Conservation (phyloP, 1,140 invertebrate genomes). For the Leptestheria dahalacensis region DNA sequence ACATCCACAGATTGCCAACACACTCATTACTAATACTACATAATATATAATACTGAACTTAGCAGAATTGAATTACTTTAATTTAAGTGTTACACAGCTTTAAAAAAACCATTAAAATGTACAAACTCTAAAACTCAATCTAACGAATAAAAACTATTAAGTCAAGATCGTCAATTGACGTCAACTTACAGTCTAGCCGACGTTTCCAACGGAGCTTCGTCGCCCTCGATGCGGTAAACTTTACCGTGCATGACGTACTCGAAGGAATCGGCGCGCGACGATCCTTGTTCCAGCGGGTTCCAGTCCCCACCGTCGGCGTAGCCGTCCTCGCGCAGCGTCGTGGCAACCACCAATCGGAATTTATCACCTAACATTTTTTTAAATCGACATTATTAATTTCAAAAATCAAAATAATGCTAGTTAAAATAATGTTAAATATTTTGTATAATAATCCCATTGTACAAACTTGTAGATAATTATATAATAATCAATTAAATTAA, state of each 20-base stretch:
- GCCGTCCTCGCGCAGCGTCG: constrained; percentile 88
- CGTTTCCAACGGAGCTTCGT: constrained; percentile 77
- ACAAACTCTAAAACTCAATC: too few species aligned
- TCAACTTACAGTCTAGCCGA: constrained; percentile 57
- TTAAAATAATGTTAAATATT: neutral
- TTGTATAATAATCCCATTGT: neutral
- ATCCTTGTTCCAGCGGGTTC: constrained; percentile 63
- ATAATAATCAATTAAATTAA: too few species aligned
- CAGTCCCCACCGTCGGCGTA: constrained; percentile 90
- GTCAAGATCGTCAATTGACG: neutral
- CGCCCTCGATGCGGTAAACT: constrained; percentile 93
- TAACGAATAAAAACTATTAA: too few species aligned
- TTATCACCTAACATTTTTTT: constrained; percentile 51
- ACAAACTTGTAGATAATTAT: too few species aligned
- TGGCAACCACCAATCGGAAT: constrained; percentile 84
- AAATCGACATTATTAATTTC: too few species aligned
- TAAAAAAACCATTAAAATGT: too few species aligned
- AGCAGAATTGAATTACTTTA: too few species aligned
- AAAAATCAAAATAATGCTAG: neutral
- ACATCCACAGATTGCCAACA: too few species aligned
- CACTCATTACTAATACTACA: too few species aligned
- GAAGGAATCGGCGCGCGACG: constrained; percentile 83
- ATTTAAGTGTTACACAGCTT: too few species aligned
- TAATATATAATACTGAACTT: too few species aligned
- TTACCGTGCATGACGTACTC: constrained; percentile 99